These are phyloP conservation scores for Miltochrista miniata DNA, from an alignment of 2,888 invertebrate species.

Conservation along the genomic window DNA sequence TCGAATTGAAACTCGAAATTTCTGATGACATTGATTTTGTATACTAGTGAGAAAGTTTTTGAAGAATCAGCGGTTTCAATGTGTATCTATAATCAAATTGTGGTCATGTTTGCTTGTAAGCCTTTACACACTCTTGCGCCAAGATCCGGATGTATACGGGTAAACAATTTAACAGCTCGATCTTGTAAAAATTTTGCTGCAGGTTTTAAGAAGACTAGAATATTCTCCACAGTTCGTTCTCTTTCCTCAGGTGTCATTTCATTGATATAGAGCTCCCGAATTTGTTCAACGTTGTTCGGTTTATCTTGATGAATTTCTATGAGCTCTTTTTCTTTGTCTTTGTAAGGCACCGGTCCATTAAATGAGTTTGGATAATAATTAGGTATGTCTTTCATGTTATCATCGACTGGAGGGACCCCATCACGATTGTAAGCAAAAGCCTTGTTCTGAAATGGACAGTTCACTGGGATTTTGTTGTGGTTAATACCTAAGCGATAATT, in stretches of 20 bases:
- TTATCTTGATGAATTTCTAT: slow-evolving; percentile 87
- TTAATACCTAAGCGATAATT: slow-evolving; percentile 93
- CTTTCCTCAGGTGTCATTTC: slow-evolving; percentile 89
- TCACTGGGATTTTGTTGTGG: slow-evolving; percentile 94
- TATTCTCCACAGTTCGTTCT: slow-evolving; percentile 89
- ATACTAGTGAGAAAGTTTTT: too few relatives aligned
- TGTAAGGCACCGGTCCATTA: slow-evolving; percentile 88
- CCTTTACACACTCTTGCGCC: slow-evolving; percentile 77
- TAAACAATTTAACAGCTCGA: slow-evolving; percentile 90
- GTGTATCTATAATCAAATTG: not conserved
- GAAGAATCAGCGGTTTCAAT: too few relatives aligned
- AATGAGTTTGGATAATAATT: slow-evolving; percentile 98
- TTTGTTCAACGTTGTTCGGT: slow-evolving; percentile 94
- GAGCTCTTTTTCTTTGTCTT: slow-evolving; percentile 81
- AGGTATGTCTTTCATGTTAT: slow-evolving; percentile 93
- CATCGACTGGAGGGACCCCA: slow-evolving; percentile 88
- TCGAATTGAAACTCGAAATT: too few relatives aligned
- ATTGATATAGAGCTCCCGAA: slow-evolving; percentile 89
- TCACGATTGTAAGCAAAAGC: slow-evolving; percentile 92
- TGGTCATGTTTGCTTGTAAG: slow-evolving; percentile 22
- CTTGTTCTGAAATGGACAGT: slow-evolving; percentile 91
- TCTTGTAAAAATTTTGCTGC: slow-evolving; percentile 39
- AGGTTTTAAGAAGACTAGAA: slow-evolving; percentile 52
- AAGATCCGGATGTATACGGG: slow-evolving; percentile 89
- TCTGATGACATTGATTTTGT: too few relatives aligned